These are phyloP conservation scores for Clarias magur DNA, from an alignment of 2,113 vertebrate genomes.

Conservation along the genomic window DNA sequence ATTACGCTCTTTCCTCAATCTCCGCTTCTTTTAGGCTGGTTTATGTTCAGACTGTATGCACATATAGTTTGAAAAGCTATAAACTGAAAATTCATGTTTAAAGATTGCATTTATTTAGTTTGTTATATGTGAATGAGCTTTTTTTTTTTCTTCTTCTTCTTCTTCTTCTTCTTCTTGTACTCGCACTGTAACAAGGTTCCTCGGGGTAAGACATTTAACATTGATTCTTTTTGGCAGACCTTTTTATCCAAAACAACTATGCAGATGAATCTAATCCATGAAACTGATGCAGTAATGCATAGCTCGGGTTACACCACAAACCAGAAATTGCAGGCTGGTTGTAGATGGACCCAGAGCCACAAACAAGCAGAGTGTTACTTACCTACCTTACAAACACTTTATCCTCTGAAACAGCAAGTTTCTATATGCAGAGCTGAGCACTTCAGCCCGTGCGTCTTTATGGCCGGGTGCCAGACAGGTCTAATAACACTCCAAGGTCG, in stretches of 20 bases:
- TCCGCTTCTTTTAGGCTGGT: neutral
- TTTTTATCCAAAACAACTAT: neutral
- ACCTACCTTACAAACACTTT: constrained; percentile 16
- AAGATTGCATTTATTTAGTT: neutral
- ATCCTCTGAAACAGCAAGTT: constrained; percentile 8
- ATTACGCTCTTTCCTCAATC: neutral
- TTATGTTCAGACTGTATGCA: neutral
- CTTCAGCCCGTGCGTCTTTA: constrained; percentile 17
- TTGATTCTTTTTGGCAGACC: neutral
- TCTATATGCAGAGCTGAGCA: constrained; percentile 41
- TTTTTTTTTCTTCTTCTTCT: too few species aligned
- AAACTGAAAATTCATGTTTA: neutral
- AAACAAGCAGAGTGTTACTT: constrained; percentile 27
- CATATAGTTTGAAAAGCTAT: neutral
- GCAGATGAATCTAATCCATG: constrained; percentile 3
- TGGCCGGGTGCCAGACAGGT: constrained; percentile 35
- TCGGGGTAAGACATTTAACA: neutral
- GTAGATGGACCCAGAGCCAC: constrained; percentile 10
- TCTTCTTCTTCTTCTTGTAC: too few species aligned
- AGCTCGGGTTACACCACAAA: constrained; percentile 16
- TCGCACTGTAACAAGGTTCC: neutral
- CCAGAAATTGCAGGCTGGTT: constrained; percentile 2
- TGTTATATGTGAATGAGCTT: neutral
- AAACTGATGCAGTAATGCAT: constrained; percentile 12
- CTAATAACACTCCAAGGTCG: constrained; percentile 51